These are phyloP conservation scores for Passer domesticus DNA, from an alignment of 2,113 vertebrate genomes.

Conservation along the genomic window DNA sequence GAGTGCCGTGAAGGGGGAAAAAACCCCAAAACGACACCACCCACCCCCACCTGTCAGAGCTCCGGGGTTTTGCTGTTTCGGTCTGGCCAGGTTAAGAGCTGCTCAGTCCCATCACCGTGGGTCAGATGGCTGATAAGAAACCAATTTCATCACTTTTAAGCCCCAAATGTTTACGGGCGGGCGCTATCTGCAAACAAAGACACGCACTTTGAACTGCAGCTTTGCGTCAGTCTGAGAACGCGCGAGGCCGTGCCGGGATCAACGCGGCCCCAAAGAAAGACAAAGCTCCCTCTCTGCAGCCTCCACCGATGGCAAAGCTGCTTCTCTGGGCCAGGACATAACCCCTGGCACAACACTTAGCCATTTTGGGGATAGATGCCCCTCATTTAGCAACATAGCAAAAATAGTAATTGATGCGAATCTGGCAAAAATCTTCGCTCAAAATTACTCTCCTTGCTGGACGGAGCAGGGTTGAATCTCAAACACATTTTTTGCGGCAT, in stretches of 20 bases:
- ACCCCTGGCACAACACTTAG: background rate
- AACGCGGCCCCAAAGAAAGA: rapidly evolving
- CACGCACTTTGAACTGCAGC: background rate
- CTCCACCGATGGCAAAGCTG: background rate
- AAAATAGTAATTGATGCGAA: background rate
- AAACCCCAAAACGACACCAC: background rate
- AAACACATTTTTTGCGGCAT: rapidly evolving
- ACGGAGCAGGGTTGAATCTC: rapidly evolving
- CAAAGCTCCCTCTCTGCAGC: background rate
- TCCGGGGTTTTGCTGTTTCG: background rate
- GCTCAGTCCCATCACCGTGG: background rate
- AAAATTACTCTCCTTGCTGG: rapidly evolving
- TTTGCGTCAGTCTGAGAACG: background rate
- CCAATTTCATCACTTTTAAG: conserved; percentile 10
- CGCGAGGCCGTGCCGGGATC: background rate
- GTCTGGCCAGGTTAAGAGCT: background rate
- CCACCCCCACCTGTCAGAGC: background rate
- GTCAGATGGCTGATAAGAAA: conserved; percentile 39
- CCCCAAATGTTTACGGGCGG: background rate
- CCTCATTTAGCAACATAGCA: background rate
- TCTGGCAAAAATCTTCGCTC: background rate
- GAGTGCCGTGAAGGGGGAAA: background rate
- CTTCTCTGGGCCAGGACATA: background rate
- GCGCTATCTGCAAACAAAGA: background rate
- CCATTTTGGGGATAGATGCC: background rate